Conservation (phyloP, 2,113 vertebrate species). For the Sorex fumeus region DNA sequence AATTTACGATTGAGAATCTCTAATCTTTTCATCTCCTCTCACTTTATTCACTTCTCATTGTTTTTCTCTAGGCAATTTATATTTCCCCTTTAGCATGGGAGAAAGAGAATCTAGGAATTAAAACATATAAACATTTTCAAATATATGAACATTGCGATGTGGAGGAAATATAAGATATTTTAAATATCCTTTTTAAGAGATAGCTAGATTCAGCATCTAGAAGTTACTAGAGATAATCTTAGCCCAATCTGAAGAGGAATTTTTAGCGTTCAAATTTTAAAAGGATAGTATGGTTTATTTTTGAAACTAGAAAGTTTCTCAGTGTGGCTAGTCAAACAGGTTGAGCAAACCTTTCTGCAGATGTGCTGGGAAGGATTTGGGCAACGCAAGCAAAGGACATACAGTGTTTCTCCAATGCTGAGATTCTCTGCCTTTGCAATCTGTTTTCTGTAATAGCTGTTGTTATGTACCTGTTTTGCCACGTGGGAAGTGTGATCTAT, state of each 20-base stretch:
- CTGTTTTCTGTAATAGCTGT: neutral
- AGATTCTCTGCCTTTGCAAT: neutral
- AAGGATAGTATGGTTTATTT: slow-evolving; percentile 32
- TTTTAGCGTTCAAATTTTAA: slow-evolving; percentile 50
- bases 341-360: neutral
- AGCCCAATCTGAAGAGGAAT: slow-evolving; percentile 41
- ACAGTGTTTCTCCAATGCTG: neutral
- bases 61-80: neutral
- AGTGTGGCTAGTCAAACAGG: neutral
- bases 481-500: neutral
- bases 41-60: neutral
- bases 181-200: neutral
- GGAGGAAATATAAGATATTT: slow-evolving; percentile 41
- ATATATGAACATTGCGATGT: neutral
- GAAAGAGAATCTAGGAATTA: slow-evolving; percentile 39
- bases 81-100: neutral
- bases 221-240: slow-evolving; percentile 47
- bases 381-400: neutral
- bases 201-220: slow-evolving; percentile 26
- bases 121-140: slow-evolving; percentile 47
- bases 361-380: neutral
- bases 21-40: neutral
- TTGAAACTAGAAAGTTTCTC: neutral
- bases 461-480: neutral
- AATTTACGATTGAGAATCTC: neutral